These are phyloP conservation scores for Troides aeacus DNA, from an alignment of 2,888 invertebrate genomes.

Conservation along the genomic window DNA sequence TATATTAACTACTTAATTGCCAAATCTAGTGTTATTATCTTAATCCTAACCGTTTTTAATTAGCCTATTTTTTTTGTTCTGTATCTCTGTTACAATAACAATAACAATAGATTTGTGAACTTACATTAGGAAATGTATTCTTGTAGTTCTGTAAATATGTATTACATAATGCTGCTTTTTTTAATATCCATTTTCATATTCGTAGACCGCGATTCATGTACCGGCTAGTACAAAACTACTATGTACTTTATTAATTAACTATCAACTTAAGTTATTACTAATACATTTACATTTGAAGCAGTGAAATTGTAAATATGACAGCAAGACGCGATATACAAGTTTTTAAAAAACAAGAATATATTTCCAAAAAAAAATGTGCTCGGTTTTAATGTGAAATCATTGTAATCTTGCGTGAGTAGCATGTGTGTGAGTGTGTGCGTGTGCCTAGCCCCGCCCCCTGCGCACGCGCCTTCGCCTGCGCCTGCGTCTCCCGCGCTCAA, in stretches of 20 bases:
- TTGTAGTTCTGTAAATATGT: not conserved
- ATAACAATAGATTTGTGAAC: conserved; percentile 15
- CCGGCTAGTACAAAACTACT: no score
- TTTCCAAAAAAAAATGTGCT: not conserved
- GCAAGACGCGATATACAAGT: no score
- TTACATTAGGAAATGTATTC: conserved; percentile 3
- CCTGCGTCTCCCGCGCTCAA: conserved; percentile 39
- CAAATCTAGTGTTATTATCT: conserved; percentile 1
- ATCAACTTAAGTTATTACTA: no score
- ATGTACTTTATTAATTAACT: no score
- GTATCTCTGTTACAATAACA: no score
- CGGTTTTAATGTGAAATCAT: not conserved
- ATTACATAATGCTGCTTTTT: no score
- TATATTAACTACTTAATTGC: not conserved
- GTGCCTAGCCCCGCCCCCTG: conserved; percentile 38
- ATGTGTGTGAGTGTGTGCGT: conserved; percentile 34
- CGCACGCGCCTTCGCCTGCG: conserved; percentile 31
- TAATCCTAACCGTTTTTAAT: not conserved
- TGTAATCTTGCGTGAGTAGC: conserved; percentile 8
- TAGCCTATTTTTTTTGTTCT: not conserved
- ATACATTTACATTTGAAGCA: no score
- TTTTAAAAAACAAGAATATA: not conserved
- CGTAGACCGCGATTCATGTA: no score
- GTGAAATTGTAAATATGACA: no score
- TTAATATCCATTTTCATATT: no score